phyloP scores from a whole-genome alignment of 2,888 invertebrate genomes.

The Oxytorus armatus region DNA sequence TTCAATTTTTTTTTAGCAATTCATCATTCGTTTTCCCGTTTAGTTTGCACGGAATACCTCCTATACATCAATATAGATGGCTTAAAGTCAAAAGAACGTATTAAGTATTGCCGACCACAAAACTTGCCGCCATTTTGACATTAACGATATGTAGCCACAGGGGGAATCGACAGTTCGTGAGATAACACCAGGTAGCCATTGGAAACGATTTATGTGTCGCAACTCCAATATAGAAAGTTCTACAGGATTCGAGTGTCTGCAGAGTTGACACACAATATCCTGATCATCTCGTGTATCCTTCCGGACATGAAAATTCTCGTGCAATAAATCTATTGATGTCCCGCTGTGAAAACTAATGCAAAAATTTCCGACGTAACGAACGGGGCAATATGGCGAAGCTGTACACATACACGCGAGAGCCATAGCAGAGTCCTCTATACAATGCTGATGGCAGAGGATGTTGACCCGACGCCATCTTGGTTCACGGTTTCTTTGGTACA shows the following conservation, averaged over 20 bases:
- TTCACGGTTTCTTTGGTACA: conserved; percentile 72
- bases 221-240: background rate
- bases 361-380: conserved; percentile 76
- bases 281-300: background rate
- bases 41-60: too few species aligned
- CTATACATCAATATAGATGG: too few species aligned
- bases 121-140: too few species aligned
- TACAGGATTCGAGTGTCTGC: background rate
- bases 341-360: conserved; percentile 27
- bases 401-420: conserved; percentile 6
- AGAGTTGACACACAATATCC: background rate
- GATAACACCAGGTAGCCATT: conserved; percentile 74
- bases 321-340: background rate
- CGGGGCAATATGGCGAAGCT: conserved; percentile 79
- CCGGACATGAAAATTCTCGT: conserved; percentile 1
- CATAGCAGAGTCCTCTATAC: conserved; percentile 50
- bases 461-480: conserved; percentile 84
- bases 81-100: too few species aligned
- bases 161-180: too few species aligned
- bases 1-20: background rate
- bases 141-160: background rate
- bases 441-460: conserved; percentile 82
- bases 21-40: background rate
- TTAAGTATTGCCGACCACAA: too few species aligned
- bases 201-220: conserved; percentile 73